Base-by-base conservation (phyloP, 1,140 invertebrate species). In the Drosophila prosaltans region DNA sequence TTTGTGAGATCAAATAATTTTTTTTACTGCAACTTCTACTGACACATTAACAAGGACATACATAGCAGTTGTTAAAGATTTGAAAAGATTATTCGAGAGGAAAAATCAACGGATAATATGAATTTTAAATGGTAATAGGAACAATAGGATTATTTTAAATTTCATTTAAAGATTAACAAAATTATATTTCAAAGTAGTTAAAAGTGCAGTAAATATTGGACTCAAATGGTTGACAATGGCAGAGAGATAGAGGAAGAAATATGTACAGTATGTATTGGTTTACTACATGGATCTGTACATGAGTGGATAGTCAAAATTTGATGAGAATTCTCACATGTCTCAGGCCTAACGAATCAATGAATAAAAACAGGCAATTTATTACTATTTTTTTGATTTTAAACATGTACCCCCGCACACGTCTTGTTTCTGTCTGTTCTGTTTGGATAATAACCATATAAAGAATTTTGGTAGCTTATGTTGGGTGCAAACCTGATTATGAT, bases 401-500 rank as follows among this genome's bases (percentile, higher is more conserved):
- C 4, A 30, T 30, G 4, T 30, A 30, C 4, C 43, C 40, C 59
- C 80, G 70, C 67, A 67, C 30, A 63, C 28, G 79, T 71, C 66
- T 67, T 57, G 65, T 57, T 59, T 51, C 60, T 58, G 24, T 40
- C 11, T 16, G 40, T 24, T 45, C 58, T 30, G 26, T 59, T 21
- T 26, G 11, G 26, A 10, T 54, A 40, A 40, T 57, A 62, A 30
- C 61, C 8, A 43, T 4, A 59, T 70, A 57, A 69, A 71, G 72
- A 66, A 64, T 74, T 71, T 85, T 90, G 81, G 80, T 90, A 90
- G 74, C 68, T 71, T 78, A 67, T 51, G 9, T 54, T 58, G 39
- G 54, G 79, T 90, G 80, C 84, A 91, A 92, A 93, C 92, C 92
- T 92, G 92, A 90, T 91, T 93, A 74, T 92, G 90, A 85, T 92